Evolutionary conservation across 2,888 invertebrate genomes (phyloP).

Genomic region (Scaptodrosophila latifasciaeformis): DNA sequence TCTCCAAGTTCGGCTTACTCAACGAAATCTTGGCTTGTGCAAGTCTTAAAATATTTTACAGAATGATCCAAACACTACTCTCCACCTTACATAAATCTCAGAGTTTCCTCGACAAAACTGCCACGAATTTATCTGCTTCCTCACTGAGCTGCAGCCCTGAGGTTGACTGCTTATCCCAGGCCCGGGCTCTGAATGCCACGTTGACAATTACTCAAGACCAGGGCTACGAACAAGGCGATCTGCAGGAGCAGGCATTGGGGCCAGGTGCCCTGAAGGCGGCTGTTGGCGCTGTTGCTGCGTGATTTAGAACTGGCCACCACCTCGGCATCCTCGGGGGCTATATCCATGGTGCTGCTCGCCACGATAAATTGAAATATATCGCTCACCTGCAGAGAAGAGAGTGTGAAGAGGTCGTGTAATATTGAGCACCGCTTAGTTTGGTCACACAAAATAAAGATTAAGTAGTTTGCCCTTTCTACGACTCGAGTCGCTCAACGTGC

Average conservation of each 20-base stretch:
- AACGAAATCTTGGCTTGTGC: too few species aligned
- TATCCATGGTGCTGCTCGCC: slow-evolving; percentile 71
- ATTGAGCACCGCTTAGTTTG: too few species aligned
- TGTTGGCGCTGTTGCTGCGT: slow-evolving; percentile 67
- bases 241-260: slow-evolving; percentile 42
- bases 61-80: background rate
- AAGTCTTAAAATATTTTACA: background rate
- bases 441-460: slow-evolving; percentile 44
- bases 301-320: slow-evolving; percentile 75
- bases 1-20: too few species aligned
- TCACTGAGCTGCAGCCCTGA: too few species aligned
- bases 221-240: slow-evolving; percentile 39
- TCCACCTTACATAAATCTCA: background rate
- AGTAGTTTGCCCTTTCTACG: slow-evolving; percentile 23
- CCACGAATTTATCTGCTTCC: too few species aligned
- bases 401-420: too few species aligned
- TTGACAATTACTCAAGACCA: slow-evolving; percentile 53
- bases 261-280: slow-evolving; percentile 36
- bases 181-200: slow-evolving; percentile 49
- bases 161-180: slow-evolving; percentile 61
- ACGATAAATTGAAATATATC: slow-evolving; percentile 83
- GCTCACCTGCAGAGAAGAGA: slow-evolving; percentile 79
- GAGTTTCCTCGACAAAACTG: too few species aligned
- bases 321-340: slow-evolving; percentile 74
- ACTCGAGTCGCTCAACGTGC: background rate